Evolutionary conservation across 2,113 vertebrate species (phyloP), one percentile per base, ranked within the genome.

Genomic region (Odocoileus virginianus): DNA sequence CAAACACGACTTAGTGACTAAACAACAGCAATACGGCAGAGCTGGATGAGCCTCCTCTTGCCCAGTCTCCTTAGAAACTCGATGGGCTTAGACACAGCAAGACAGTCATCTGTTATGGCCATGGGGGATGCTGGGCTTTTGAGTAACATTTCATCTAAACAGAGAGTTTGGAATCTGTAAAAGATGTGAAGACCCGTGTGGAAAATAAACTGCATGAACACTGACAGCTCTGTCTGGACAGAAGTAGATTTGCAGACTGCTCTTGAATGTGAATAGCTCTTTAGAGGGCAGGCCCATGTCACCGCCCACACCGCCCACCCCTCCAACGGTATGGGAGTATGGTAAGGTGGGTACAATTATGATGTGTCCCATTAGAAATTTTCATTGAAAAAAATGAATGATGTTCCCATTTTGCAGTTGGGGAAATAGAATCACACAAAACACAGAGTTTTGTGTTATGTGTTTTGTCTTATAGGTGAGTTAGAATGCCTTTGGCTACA

Each of bases 261-360:
- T 52, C 19, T 40, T 61, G 23, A 25, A 7, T 14, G 33, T 16
- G 28, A 83, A 17, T 23, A 43, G 36, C 30, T 82, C 33, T 60
- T 87, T 81, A 17, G 78, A 92, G 54, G 1, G 7, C 47, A 58
- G 50, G n/a, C 16, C 81, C n/a, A 23, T 12, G n/a, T 36, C 9
- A 36, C 19, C 0, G 1, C 4, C 19, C 64, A 71, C n/a, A 12
- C 64, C 0, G 0, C 5, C 9, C 64, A 71, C 64, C 64, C 64
- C 9, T 36, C n/a, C 19, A 19, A 71, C 0, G 0, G n/a, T 71
- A 1, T 40, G n/a, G 67, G 67, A 71, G 9, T 12, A 19, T 40
- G 10, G 30, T 17, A 40, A 55, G n/a, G 28, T n/a, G 10, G 28
- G 28, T 23, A 5, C 28, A 54, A 8, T 81, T 60, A 12, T 33